Percentiles rank a stretch among this genome's conserved stretches.
These are phyloP conservation scores for Achlya flavicornis DNA, from an alignment of 2,888 invertebrate species.

Conservation along the genomic window DNA sequence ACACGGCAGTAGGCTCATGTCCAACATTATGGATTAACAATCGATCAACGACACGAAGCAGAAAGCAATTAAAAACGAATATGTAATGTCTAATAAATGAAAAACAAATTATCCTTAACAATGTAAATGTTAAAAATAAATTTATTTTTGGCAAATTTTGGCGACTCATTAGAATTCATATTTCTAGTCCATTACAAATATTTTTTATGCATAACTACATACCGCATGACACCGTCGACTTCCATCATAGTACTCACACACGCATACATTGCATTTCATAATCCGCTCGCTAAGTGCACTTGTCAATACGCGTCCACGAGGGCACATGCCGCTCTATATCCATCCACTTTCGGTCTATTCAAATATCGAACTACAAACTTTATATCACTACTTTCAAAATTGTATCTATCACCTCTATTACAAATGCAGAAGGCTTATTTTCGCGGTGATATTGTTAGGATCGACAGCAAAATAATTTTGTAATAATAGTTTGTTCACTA, in stretches of 20 bases:
- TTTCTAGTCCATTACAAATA: no score
- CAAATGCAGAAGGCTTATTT: slow-evolving; percentile 25
- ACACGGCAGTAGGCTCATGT: no score
- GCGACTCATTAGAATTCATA: no score
- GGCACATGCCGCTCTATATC: slow-evolving; percentile 47
- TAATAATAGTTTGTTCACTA: slow-evolving; percentile 56
- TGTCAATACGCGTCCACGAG: slow-evolving; percentile 68
- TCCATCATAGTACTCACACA: slow-evolving; percentile 38
- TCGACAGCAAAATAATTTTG: slow-evolving; percentile 29
- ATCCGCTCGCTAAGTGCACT: slow-evolving; percentile 74
- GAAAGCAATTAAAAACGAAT: no score
- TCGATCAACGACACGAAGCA: no score
- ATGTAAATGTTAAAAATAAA: no score
- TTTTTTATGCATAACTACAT: slow-evolving; percentile 17
- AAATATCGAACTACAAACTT: slow-evolving; percentile 48
- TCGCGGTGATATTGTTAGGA: slow-evolving; percentile 5
- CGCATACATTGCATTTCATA: slow-evolving; percentile 54
- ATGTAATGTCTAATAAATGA: no score
- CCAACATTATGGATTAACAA: no score
- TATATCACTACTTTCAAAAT: slow-evolving; percentile 6
- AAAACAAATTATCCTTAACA: no score
- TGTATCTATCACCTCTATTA: slow-evolving; percentile 21
- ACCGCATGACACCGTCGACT: slow-evolving; percentile 45
- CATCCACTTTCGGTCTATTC: slow-evolving; percentile 61
- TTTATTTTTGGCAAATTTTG: no score